Base-by-base conservation (phyloP, 2,888 invertebrate genomes). In the Melanophora roralis region DNA sequence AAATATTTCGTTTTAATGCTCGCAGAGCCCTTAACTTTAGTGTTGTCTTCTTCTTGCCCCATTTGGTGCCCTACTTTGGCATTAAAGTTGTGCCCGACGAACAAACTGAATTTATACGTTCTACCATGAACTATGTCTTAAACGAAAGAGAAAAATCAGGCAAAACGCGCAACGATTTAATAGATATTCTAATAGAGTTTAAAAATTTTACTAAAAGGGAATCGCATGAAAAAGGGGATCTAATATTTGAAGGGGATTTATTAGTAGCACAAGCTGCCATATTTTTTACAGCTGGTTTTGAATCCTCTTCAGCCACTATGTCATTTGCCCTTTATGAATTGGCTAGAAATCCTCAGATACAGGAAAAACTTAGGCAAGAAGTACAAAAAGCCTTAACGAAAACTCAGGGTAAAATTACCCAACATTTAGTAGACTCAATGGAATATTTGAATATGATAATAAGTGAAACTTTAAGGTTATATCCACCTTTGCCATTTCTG, bases 101-200 rank as follows among this genome's bases (percentile, higher is more conserved):
- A 1, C 71, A 86, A 1, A 85, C 86, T 0, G 51, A 84, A 0
- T 92, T 91, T 67, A 81, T 92, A 1, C 86, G 89, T 8, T 80
- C 85, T 0, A 87, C 89, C 12, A 89, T 92, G 19, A 89, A 89
- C 84, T 87, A 89, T 27, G 90, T 90, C 0, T 88, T 92, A 45
- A 81, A 85, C 0, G 85, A 89, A 16, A 86, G 92, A 1, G 88
- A 90, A 57, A 83, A 86, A 38, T 86, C 88, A 0, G 90, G 90
- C 6, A 79, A 85, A 7, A 88, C 81, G 1, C 86, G 91, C 21
- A 88, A 90, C 43, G 92, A 92, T 82, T 88, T 92, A 0, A 89
- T 92, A 27, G 92, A 92, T 81, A 86, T 91, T 14, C 85, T 92
- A n/a, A 87, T 92, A 36, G 90, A 91, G 34, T 84, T 91, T 27